Base-by-base conservation (phyloP, 2,888 invertebrate species). In the Sphaerophoria taeniata region DNA sequence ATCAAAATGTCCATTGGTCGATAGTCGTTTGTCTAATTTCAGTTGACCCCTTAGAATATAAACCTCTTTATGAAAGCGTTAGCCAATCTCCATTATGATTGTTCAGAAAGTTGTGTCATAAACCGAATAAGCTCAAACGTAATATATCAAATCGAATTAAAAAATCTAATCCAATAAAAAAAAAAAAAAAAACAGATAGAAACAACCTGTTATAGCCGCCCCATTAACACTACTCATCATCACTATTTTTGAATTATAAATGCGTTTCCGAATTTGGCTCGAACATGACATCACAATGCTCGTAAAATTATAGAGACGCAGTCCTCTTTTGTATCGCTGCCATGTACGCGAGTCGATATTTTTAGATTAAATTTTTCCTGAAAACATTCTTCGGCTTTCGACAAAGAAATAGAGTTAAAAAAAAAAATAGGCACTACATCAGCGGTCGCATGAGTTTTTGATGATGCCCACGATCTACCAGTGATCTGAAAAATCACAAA, bases 211-310 rank as follows among this genome's bases (percentile, higher is more conserved):
- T 82, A 76, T 76, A 58, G 71, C 11, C 65, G 53, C 51, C 71
- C 76, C 33, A 76, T 76, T 69, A 82, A 69, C 39, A 69, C 53
- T 49, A 56, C 81, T 67, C 71, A 67, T 82, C 81, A 82, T 82
- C 72, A 67, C 77, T 72, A 77, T 82, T 72, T 77, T 69, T 77
- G 73, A 73, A 69, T 79, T 63, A 49, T 55, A 79, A 71, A 79
- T 74, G 58, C 60, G 75, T 79, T 75, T 72, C 80, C 71, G 49
- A 80, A 63, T 80, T 80, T 71, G 72, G 80, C 51, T 9, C n/a
- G 67, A 69, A 80, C 71, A 84, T 84, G 84, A 84, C 84, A 75
- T 84, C 84, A 84, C 75, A 69, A n/a, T 43, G n/a, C 49, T 24
- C 24, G 24, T 24, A 24, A 24, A 24, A 24, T 24, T 24, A 24